Conservation (phyloP, 2,888 invertebrate genomes). For the Drosophila rubida region DNA sequence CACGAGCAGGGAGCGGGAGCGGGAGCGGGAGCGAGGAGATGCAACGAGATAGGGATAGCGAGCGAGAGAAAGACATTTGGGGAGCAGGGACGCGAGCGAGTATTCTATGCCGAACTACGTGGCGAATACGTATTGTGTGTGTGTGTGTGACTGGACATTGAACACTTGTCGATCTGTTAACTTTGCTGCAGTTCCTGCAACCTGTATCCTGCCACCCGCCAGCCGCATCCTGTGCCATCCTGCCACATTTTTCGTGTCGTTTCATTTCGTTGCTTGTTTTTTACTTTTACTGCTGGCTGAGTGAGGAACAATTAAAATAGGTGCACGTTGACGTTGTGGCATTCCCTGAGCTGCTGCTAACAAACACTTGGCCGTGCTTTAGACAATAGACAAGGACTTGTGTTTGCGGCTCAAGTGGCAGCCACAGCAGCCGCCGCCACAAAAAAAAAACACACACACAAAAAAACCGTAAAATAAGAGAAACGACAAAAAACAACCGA, state of each 20-base stretch:
- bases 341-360: conserved; percentile 57
- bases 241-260: conserved; percentile 8
- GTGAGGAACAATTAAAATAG: conserved; percentile 74
- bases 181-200: conserved; percentile 40
- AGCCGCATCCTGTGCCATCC: not conserved
- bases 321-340: conserved; percentile 68
- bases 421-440: conserved; percentile 36
- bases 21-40: too few relatives aligned
- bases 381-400: conserved; percentile 79
- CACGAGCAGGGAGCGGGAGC: not conserved
- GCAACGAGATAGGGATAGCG: not conserved
- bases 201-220: conserved; percentile 8
- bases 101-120: conserved; percentile 2
- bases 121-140: conserved; percentile 7
- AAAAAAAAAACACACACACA: conserved; percentile 23
- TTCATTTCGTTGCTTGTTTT: not conserved
- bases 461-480: conserved; percentile 12
- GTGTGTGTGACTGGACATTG: conserved; percentile 56
- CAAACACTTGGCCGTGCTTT: conserved; percentile 80
- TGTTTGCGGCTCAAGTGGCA: conserved; percentile 79
- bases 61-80: not conserved
- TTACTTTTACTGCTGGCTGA: conserved; percentile 22
- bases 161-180: conserved; percentile 46
- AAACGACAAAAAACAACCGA: conserved; percentile 24
- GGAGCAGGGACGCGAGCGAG: not conserved